Evolutionary conservation across 2,888 invertebrate species (phyloP).

Genomic region (Apotomis turbidana): DNA sequence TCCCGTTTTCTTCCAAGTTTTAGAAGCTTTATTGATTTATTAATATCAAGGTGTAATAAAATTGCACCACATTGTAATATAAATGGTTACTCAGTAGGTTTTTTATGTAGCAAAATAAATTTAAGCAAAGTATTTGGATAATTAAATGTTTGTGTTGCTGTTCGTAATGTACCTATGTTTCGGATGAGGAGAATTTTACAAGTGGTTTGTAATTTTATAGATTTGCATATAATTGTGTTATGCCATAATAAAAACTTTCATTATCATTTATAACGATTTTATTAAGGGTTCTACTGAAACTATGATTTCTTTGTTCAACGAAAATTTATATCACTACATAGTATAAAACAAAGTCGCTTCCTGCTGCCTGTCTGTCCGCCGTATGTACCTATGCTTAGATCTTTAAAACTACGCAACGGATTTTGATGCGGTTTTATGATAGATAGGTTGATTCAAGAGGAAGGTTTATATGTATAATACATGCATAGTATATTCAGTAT

Average conservation of each 20-base stretch:
- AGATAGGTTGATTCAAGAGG: too few species aligned
- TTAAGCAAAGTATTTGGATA: conserved; percentile 20
- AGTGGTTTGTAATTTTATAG: conserved; percentile 29
- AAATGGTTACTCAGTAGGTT: conserved; percentile 7
- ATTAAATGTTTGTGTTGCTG: conserved; percentile 24
- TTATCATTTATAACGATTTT: background rate
- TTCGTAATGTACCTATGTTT: background rate
- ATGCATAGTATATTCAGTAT: too few species aligned
- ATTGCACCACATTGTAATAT: conserved; percentile 35
- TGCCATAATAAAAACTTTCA: background rate
- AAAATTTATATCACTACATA: too few species aligned
- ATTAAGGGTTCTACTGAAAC: too few species aligned
- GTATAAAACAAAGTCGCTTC: too few species aligned
- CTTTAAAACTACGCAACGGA: too few species aligned
- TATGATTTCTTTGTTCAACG: too few species aligned
- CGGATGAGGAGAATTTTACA: conserved; percentile 1
- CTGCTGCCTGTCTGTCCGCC: too few species aligned
- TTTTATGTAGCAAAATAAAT: conserved; percentile 23
- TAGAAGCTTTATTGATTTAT: conserved; percentile 3
- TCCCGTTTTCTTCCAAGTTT: background rate
- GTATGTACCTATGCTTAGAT: too few species aligned
- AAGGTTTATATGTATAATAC: too few species aligned
- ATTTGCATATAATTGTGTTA: conserved; percentile 14
- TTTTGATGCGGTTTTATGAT: too few species aligned
- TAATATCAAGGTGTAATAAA: conserved; percentile 24